Conservation (phyloP, 1,140 invertebrate species). For the Bacillus rossius region DNA sequence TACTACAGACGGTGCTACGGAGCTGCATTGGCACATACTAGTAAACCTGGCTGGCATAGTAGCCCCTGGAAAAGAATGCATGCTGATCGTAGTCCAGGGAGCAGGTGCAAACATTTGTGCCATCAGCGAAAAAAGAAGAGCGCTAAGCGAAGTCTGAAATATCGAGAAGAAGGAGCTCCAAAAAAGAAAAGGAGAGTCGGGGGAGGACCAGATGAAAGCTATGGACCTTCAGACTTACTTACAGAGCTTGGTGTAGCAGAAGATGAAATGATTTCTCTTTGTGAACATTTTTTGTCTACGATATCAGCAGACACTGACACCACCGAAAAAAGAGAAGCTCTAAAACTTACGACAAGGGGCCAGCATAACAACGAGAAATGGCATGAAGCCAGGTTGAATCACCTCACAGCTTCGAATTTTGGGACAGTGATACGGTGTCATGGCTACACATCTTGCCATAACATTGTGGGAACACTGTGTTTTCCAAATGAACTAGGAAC, state of each 20-base stretch:
- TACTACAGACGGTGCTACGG: not conserved
- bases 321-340: not conserved
- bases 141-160: not conserved
- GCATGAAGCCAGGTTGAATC: not conserved
- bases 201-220: not conserved
- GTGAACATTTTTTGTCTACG: not conserved
- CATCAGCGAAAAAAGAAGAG: not conserved
- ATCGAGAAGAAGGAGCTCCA: not conserved
- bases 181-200: not conserved
- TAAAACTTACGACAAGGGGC: not conserved
- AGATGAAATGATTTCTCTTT: not conserved
- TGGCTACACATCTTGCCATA: not conserved
- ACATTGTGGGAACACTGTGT: not conserved
- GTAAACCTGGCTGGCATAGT: not conserved
- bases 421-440: not conserved
- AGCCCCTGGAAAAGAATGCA: not conserved
- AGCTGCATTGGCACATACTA: not conserved
- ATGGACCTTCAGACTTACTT: not conserved
- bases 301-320: not conserved
- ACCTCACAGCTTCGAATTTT: constrained; percentile 1
- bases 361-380: not conserved
- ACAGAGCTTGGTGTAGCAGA: not conserved
- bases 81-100: not conserved
- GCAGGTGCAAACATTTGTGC: not conserved
- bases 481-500: not conserved